Conservation (phyloP, 2,113 vertebrate genomes). For the Pelecanoides urinatrix region DNA sequence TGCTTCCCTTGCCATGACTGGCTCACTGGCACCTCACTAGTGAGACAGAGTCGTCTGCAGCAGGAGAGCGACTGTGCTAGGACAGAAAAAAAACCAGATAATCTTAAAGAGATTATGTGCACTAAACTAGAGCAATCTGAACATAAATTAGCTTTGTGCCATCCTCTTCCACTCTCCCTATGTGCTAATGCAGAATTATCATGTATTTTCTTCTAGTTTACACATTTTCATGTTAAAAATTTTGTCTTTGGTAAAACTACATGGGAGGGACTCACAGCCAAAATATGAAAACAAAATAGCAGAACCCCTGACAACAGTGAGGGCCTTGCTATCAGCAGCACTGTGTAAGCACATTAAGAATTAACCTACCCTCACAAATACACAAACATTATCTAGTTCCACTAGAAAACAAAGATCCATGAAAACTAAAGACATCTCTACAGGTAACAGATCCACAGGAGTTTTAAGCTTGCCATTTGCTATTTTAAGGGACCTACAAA, state of each 20-base stretch:
- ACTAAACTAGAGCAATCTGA: not conserved
- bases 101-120: not conserved
- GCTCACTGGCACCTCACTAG: not conserved
- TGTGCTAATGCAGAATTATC: not conserved
- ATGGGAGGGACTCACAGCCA: accelerated
- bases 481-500: not conserved
- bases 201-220: not conserved
- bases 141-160: not conserved
- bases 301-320: not conserved
- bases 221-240: not conserved
- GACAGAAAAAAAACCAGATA: not conserved
- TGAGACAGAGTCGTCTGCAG: not conserved
- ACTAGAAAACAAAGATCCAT: not conserved
- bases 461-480: not conserved
- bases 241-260: not conserved
- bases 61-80: not conserved
- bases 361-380: not conserved
- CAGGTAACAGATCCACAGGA: not conserved
- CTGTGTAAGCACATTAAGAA: not conserved
- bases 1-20: not conserved
- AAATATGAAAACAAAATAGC: not conserved
- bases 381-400: not conserved
- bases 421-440: not conserved
- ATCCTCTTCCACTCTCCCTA: not conserved
- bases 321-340: not conserved